A percentile compares a stretch with the other conserved stretches of the same genome.
These are phyloP conservation scores for Neosilurus hyrtlii DNA, from an alignment of 2,797 vertebrate species.

Conservation along the genomic window DNA sequence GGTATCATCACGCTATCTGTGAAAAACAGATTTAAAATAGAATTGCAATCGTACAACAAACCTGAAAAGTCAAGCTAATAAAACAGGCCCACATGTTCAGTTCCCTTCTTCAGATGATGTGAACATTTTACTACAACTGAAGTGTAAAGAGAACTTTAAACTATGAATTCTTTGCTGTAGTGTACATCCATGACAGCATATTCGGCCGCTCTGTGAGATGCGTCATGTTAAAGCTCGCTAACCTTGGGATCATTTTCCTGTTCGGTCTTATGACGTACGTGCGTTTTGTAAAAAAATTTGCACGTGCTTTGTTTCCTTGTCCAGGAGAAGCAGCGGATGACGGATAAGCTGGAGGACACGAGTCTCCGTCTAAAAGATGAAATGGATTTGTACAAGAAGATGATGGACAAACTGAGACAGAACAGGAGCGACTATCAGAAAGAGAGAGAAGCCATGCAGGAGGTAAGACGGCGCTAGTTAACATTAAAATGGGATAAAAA, in stretches of 20 bases:
- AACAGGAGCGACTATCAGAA: constrained; percentile 91
- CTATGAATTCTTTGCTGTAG: background rate
- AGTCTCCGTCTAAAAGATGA: constrained; percentile 93
- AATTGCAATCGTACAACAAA: background rate
- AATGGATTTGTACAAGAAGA: constrained; percentile 94
- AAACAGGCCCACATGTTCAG: background rate
- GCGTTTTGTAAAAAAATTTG: background rate
- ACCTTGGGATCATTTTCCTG: background rate
- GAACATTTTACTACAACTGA: background rate
- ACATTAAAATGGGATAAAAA: background rate
- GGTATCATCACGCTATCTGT: background rate
- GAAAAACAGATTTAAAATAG: background rate
- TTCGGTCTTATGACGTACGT: background rate
- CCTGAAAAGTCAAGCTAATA: background rate
- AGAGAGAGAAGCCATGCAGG: constrained; percentile 92
- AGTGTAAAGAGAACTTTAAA: background rate
- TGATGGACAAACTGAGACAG: constrained; percentile 96
- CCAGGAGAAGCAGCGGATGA: constrained; percentile 95
- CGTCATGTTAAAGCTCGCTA: background rate
- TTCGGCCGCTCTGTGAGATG: background rate
- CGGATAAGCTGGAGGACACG: constrained; percentile 91
- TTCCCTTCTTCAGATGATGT: background rate
- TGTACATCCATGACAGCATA: background rate
- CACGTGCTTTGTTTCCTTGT: constrained; percentile 3
- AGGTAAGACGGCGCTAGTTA: constrained; percentile 70